A percentile compares a stretch with the other conserved stretches of the same genome.
phyloP scores from a whole-genome alignment of 1,140 invertebrate genomes.

The Hermetia illucens region DNA sequence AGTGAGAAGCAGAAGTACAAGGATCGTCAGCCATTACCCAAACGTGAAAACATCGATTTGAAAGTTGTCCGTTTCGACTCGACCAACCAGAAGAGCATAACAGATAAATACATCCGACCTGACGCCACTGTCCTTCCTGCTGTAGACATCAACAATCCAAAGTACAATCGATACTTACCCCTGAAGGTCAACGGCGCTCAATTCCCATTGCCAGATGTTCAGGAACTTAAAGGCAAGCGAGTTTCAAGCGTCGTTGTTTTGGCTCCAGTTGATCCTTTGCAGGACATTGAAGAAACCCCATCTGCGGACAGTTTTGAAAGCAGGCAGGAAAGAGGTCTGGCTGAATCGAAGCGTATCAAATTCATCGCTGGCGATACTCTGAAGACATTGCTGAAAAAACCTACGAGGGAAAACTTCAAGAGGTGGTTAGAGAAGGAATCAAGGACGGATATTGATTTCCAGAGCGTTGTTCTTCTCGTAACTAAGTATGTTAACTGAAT shows the following conservation, averaged over 20 bases:
- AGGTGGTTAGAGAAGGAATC: conserved; percentile 65
- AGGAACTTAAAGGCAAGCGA: conserved; percentile 52
- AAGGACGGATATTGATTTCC: conserved; percentile 49
- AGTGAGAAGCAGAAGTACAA: conserved; percentile 35
- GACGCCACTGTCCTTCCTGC: conserved; percentile 58
- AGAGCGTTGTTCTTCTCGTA: conserved; percentile 65
- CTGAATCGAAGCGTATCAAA: conserved; percentile 40
- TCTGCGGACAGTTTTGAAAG: conserved; percentile 17
- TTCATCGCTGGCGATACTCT: conserved; percentile 52
- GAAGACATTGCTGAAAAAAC: conserved; percentile 58
- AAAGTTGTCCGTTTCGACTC: conserved; percentile 71
- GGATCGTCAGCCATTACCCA: conserved; percentile 27
- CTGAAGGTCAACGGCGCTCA: conserved; percentile 69
- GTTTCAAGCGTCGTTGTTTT: conserved; percentile 70
- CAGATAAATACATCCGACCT: conserved; percentile 53
- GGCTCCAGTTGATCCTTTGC: conserved; percentile 48
- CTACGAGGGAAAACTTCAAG: conserved; percentile 58
- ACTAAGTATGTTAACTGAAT: conserved; percentile 46
- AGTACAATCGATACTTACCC: conserved; percentile 68
- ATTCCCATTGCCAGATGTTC: conserved; percentile 63
- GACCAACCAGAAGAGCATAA: conserved; percentile 53
- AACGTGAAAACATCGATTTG: conserved; percentile 53
- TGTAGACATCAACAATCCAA: conserved; percentile 52
- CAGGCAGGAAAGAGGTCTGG: conserved; percentile 31
- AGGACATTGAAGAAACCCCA: conserved; percentile 36